phyloP scores from a whole-genome alignment of 30 jellyfish, hydroid and myxozoan species.

The Nemopilema nomurai region DNA sequence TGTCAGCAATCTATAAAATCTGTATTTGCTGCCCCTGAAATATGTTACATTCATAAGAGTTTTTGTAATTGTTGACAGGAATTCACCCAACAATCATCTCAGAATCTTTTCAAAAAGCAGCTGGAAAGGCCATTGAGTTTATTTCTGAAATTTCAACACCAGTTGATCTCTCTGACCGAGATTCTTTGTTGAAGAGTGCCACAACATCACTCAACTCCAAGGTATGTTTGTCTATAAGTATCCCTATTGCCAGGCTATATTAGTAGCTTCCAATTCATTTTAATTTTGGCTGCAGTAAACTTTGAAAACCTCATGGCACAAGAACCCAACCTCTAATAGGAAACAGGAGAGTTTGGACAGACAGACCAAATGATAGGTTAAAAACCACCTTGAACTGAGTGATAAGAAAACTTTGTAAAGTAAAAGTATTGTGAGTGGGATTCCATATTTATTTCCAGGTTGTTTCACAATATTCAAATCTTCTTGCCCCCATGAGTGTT shows the following conservation, averaged over 20 bases:
- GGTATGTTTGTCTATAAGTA: constrained; percentile 9
- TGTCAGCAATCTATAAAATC: too few relatives aligned
- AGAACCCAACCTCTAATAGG: too few relatives aligned
- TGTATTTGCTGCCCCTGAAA: too few relatives aligned
- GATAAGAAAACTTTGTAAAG: neutral
- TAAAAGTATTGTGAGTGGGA: too few relatives aligned
- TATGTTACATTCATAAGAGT: neutral
- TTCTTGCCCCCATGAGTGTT: constrained; percentile 98
- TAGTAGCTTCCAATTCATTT: neutral
- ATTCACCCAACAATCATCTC: constrained; percentile 97
- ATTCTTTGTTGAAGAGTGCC: constrained; percentile 91
- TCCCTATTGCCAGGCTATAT: too few relatives aligned
- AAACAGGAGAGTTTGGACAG: too few relatives aligned
- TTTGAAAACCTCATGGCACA: too few relatives aligned
- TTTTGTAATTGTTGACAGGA: constrained; percentile 19
- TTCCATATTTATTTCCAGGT: constrained; percentile 62
- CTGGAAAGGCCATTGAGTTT: constrained; percentile 73
- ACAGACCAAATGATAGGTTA: too few relatives aligned
- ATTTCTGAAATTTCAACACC: constrained; percentile 84
- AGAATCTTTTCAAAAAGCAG: constrained; percentile 93
- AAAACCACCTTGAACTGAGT: neutral
- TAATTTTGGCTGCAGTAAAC: too few relatives aligned
- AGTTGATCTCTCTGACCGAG: constrained; percentile 91
- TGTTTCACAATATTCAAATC: constrained; percentile 92
- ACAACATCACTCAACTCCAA: constrained; percentile 91